Evolutionary conservation across 2,113 vertebrate species (phyloP).

Genomic region (Poecile atricapillus): DNA sequence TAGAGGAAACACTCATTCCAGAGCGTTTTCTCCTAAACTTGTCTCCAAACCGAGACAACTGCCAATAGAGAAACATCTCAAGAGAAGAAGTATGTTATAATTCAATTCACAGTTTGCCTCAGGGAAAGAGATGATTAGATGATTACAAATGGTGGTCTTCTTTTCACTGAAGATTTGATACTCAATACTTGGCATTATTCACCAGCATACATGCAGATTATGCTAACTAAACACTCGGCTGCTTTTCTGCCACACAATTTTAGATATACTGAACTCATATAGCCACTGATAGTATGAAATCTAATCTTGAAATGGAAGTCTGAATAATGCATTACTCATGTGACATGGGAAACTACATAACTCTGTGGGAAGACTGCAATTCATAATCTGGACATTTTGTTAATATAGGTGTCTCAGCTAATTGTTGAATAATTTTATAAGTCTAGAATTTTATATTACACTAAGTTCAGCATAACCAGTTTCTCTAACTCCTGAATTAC

Average conservation of each 20-base stretch:
- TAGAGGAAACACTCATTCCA: background rate
- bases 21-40: background rate
- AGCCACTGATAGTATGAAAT: background rate
- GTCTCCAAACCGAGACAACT: background rate
- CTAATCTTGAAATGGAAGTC: background rate
- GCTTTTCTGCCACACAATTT: background rate
- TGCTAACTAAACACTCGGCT: background rate
- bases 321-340: background rate
- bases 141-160: background rate
- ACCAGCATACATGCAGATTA: background rate
- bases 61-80: background rate
- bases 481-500: background rate
- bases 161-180: background rate
- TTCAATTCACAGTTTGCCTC: background rate
- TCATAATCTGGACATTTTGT: background rate
- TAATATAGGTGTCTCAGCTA: background rate
- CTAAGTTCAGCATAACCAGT: background rate
- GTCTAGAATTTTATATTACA: background rate
- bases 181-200: background rate
- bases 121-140: background rate
- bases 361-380: background rate
- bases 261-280: background rate
- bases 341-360: background rate
- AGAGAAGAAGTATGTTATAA: background rate
- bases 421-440: background rate